Evolutionary conservation across 2,888 invertebrate genomes (phyloP).

Genomic region (Patella pellucida): DNA sequence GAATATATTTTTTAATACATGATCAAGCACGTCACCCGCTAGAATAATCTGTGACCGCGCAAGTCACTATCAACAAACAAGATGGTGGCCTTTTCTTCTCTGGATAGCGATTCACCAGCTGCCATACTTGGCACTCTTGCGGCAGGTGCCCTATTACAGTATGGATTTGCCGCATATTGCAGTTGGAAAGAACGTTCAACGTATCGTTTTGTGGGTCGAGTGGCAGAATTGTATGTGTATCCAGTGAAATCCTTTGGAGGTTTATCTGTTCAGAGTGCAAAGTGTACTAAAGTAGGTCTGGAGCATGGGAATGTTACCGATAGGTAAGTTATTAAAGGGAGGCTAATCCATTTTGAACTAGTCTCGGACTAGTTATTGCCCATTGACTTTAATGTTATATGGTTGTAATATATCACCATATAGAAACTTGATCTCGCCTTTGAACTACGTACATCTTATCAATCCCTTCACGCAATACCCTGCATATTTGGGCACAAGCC

Average conservation of each 20-base stretch:
- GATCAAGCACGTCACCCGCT: too few species aligned
- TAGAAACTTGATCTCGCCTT: too few species aligned
- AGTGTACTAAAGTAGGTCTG: constrained; percentile 41
- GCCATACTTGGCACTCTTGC: constrained; percentile 34
- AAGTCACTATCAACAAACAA: too few species aligned
- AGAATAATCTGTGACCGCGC: too few species aligned
- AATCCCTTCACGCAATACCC: too few species aligned
- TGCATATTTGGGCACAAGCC: too few species aligned
- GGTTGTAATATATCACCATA: too few species aligned
- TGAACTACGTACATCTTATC: too few species aligned
- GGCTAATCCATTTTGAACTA: neutral
- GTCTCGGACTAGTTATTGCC: too few species aligned
- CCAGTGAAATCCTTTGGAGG: constrained; percentile 58
- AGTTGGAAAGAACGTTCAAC: constrained; percentile 11
- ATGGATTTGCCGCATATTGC: constrained; percentile 25
- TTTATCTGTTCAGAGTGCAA: constrained; percentile 36
- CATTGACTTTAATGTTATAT: too few species aligned
- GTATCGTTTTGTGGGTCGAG: constrained; percentile 44
- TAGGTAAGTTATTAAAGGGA: constrained; percentile 39
- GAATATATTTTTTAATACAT: too few species aligned
- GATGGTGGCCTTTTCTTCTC: too few species aligned
- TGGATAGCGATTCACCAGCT: constrained; percentile 18
- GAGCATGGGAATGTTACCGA: constrained; percentile 46
- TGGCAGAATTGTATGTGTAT: constrained; percentile 48
- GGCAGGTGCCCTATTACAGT: constrained; percentile 35